Evolutionary conservation across 2,888 invertebrate genomes (phyloP).

Genomic region (Congeria kusceri): DNA sequence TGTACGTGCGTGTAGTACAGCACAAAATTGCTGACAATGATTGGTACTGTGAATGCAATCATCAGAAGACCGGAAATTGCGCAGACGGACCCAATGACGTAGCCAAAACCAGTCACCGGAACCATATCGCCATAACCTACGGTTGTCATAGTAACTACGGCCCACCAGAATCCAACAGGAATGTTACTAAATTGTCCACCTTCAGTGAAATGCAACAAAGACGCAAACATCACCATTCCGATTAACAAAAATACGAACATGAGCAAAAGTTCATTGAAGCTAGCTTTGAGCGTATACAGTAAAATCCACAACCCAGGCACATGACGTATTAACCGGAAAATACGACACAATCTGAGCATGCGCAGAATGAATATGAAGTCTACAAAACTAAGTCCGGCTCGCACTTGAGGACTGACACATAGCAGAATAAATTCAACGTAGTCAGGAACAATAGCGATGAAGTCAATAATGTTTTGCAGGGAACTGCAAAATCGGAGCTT

Average conservation of each 20-base stretch:
- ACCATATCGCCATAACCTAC: constrained; percentile 84
- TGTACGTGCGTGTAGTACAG: constrained; percentile 83
- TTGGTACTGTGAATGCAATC: constrained; percentile 83
- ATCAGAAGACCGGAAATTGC: constrained; percentile 82
- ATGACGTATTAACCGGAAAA: constrained; percentile 81
- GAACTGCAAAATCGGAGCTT: constrained; percentile 79
- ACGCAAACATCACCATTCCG: constrained; percentile 84
- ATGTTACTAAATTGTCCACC: constrained; percentile 80
- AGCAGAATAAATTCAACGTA: constrained; percentile 80
- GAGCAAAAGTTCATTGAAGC: constrained; percentile 82
- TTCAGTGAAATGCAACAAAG: constrained; percentile 83
- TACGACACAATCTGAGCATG: constrained; percentile 81
- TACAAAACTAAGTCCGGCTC: constrained; percentile 74
- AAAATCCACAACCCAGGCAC: constrained; percentile 83
- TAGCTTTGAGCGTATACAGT: constrained; percentile 82
- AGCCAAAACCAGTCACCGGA: constrained; percentile 79
- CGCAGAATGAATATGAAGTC: constrained; percentile 82
- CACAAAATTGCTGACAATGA: constrained; percentile 84
- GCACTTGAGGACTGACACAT: constrained; percentile 67
- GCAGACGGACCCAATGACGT: constrained; percentile 81
- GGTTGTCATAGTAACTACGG: constrained; percentile 84
- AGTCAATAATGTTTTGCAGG: constrained; percentile 81
- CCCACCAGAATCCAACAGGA: constrained; percentile 84
- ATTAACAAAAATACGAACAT: constrained; percentile 83
- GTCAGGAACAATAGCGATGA: constrained; percentile 81